These are phyloP conservation scores for Aphelenchoides fujianensis DNA, from an alignment of 1,140 invertebrate genomes.

Conservation along the genomic window DNA sequence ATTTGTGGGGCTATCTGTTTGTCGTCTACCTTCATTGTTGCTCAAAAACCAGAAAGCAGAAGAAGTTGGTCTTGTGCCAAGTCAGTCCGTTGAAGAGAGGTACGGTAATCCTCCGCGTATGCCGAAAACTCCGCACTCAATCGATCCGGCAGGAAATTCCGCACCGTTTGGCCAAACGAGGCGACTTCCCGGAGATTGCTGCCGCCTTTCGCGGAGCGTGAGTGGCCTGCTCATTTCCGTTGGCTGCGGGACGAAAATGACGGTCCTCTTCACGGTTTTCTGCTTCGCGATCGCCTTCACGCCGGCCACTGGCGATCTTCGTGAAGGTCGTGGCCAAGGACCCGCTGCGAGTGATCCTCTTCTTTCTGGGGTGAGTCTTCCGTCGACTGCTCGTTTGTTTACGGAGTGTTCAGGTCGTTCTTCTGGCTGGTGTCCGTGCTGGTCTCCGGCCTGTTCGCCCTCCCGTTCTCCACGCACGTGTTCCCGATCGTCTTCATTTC, in stretches of 20 bases:
- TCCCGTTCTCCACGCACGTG: slow-evolving; percentile 13
- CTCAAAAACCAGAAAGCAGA: too few relatives aligned
- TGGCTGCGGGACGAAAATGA: slow-evolving; percentile 38
- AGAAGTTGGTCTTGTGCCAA: too few relatives aligned
- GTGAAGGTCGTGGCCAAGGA: slow-evolving; percentile 37
- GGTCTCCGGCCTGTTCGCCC: slow-evolving; percentile 34
- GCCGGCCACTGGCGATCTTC: slow-evolving; percentile 37
- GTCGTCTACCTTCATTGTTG: too few relatives aligned
- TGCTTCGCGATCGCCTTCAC: slow-evolving; percentile 43
- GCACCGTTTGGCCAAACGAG: too few relatives aligned
- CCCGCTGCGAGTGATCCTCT: slow-evolving; percentile 45
- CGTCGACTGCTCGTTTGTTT: background rate
- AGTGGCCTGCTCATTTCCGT: background rate
- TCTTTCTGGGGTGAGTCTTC: slow-evolving; percentile 43
- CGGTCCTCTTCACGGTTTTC: slow-evolving; percentile 36
- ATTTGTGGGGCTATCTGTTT: too few relatives aligned
- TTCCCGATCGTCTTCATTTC: slow-evolving; percentile 30
- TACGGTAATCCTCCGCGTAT: too few relatives aligned
- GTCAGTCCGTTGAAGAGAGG: too few relatives aligned
- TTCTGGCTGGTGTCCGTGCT: slow-evolving; percentile 45
- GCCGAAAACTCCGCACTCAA: too few relatives aligned
- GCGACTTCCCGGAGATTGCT: too few relatives aligned
- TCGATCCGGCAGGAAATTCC: too few relatives aligned
- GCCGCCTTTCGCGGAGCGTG: too few relatives aligned
- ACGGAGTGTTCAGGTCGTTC: slow-evolving; percentile 35